Conservation (phyloP, 2,797 vertebrate species). For the Kryptopterus vitreolus region DNA sequence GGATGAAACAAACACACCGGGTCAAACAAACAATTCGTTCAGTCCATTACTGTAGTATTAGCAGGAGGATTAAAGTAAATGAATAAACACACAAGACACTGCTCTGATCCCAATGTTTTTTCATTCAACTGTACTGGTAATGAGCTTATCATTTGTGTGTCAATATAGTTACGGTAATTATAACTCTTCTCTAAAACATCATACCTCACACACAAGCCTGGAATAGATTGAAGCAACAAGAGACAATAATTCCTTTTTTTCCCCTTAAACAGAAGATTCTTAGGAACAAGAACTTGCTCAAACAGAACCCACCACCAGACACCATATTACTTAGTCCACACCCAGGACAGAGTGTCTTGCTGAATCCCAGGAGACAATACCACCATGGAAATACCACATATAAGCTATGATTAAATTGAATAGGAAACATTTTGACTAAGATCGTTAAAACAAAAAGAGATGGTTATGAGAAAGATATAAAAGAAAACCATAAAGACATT, state of each 20-base stretch:
- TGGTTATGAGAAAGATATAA: too few relatives aligned
- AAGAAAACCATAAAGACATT: too few relatives aligned
- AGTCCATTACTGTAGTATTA: neutral
- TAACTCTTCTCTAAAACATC: constrained; percentile 44
- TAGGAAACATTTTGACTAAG: neutral
- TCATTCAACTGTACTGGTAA: constrained; percentile 48
- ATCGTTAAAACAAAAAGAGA: too few relatives aligned
- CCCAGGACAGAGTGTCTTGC: too few relatives aligned
- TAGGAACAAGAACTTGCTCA: neutral
- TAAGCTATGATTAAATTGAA: neutral
- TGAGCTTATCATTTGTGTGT: constrained; percentile 64
- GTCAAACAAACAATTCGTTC: neutral
- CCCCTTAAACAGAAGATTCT: neutral
- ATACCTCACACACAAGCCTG: neutral
- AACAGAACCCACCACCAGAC: neutral
- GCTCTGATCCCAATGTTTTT: neutral
- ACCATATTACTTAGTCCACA: neutral
- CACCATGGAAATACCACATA: neutral
- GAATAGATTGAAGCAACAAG: neutral
- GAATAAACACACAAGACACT: neutral
- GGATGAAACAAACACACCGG: neutral
- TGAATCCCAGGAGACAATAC: neutral
- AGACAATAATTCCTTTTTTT: neutral
- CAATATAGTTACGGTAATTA: constrained; percentile 62
- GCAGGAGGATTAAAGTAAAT: neutral